Conservation (phyloP, 2,888 invertebrate species). For the Polyploca ridens region DNA sequence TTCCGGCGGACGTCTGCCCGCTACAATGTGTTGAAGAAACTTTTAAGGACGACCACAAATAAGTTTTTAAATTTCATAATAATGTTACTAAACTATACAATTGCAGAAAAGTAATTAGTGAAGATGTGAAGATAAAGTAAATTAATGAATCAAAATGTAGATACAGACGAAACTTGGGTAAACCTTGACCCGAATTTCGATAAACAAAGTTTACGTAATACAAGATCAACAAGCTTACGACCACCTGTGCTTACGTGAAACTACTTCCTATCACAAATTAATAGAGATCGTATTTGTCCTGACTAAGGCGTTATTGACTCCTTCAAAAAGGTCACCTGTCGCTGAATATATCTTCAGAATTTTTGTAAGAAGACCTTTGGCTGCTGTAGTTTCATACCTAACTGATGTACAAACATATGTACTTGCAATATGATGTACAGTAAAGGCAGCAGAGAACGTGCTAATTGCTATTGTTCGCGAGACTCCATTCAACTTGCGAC, state of each 20-base stretch:
- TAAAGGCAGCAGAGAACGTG: constrained; percentile 28
- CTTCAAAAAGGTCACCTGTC: not conserved
- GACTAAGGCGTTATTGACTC: not conserved
- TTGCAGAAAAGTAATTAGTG: constrained; percentile 22
- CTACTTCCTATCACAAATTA: not conserved
- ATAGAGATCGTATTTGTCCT: constrained; percentile 1
- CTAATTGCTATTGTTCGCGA: constrained; percentile 39
- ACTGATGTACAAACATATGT: not conserved
- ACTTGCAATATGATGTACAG: not conserved
- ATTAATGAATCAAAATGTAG: constrained; percentile 32
- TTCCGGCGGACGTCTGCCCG: constrained; percentile 65
- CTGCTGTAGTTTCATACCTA: not conserved
- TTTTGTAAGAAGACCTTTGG: not conserved
- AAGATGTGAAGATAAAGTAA: constrained; percentile 23
- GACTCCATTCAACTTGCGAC: constrained; percentile 34
- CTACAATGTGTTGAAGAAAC: constrained; percentile 34
- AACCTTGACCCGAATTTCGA: constrained; percentile 9
- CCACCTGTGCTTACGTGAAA: not conserved
- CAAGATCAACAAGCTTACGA: constrained; percentile 5
- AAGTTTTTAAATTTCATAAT: constrained; percentile 30
- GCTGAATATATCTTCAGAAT: not conserved
- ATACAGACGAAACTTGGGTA: constrained; percentile 6
- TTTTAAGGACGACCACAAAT: constrained; percentile 34
- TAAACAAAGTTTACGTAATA: not conserved
- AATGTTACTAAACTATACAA: constrained; percentile 15